A percentile compares a stretch with the other conserved stretches of the same genome.
Conservation (phyloP, 2,113 vertebrate genomes). For the Cyanoderma ruficeps region DNA sequence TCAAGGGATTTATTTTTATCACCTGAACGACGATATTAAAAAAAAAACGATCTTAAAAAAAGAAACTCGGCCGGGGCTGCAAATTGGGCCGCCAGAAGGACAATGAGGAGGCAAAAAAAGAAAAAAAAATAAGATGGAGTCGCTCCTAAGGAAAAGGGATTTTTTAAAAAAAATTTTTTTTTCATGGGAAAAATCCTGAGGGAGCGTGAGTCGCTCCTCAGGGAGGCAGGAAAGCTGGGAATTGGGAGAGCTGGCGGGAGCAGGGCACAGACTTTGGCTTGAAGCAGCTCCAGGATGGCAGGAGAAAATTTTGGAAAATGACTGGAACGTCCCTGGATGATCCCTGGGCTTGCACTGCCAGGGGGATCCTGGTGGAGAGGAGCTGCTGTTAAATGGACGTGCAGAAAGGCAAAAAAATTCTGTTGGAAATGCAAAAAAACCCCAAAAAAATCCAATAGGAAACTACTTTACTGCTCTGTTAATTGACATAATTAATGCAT, state of each 20-base stretch:
- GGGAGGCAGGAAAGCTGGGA: neutral
- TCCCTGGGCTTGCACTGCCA: neutral
- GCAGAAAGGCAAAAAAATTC: neutral
- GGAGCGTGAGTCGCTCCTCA: neutral
- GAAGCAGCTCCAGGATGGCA: neutral
- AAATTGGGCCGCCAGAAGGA: neutral
- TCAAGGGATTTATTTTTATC: neutral
- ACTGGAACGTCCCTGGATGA: neutral
- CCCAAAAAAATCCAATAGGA: neutral
- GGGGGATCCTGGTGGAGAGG: neutral
- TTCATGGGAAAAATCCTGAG: neutral
- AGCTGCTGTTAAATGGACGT: neutral
- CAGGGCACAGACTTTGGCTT: neutral
- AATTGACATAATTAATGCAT: rapidly evolving
- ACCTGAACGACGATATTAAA: neutral
- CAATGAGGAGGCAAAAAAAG: neutral
- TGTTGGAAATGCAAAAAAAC: neutral
- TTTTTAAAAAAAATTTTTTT: neutral
- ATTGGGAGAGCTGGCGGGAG: neutral
- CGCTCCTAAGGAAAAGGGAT: neutral
- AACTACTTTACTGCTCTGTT: rapidly evolving
- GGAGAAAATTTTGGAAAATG: neutral
- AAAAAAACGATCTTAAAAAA: neutral
- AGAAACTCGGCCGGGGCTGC: neutral
- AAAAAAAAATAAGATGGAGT: neutral